A percentile compares a stretch with the other conserved stretches of the same genome.
Evolutionary conservation across 2,113 vertebrate species (phyloP).

Genomic region (Sylvilagus bachmani): DNA sequence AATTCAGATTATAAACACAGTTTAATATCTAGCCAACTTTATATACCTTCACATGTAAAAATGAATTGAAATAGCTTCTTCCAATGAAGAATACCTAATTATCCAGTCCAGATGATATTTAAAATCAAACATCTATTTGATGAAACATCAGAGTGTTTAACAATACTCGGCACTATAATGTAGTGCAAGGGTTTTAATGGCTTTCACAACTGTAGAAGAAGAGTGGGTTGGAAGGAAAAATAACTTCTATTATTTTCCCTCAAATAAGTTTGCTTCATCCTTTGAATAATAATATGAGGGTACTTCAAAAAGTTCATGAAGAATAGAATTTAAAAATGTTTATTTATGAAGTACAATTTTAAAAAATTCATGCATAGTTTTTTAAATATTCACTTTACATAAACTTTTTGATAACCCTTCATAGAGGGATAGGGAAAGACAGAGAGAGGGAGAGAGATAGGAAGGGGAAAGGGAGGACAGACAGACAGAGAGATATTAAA

Average conservation of each 20-base stretch:
- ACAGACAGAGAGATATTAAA: not conserved
- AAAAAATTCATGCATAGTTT: too few relatives aligned
- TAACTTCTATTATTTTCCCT: slow-evolving; percentile 21
- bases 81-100: slow-evolving; percentile 58
- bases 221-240: not conserved
- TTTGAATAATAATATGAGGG: slow-evolving; percentile 12
- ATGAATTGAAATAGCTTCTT: slow-evolving; percentile 26
- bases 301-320: too few relatives aligned
- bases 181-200: not conserved
- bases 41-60: not conserved
- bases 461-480: too few relatives aligned
- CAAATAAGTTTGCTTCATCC: slow-evolving; percentile 51
- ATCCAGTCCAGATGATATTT: not conserved
- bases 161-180: not conserved
- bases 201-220: slow-evolving; percentile 45
- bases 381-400: too few relatives aligned
- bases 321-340: too few relatives aligned
- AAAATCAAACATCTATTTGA: slow-evolving; percentile 50
- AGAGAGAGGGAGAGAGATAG: not conserved
- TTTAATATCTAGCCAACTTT: slow-evolving; percentile 7
- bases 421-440: not conserved
- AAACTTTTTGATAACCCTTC: too few relatives aligned
- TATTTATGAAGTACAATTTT: too few relatives aligned
- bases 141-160: not conserved
- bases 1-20: not conserved